Conservation (phyloP, 2,888 invertebrate genomes). For the Ephialtes manifestator region DNA sequence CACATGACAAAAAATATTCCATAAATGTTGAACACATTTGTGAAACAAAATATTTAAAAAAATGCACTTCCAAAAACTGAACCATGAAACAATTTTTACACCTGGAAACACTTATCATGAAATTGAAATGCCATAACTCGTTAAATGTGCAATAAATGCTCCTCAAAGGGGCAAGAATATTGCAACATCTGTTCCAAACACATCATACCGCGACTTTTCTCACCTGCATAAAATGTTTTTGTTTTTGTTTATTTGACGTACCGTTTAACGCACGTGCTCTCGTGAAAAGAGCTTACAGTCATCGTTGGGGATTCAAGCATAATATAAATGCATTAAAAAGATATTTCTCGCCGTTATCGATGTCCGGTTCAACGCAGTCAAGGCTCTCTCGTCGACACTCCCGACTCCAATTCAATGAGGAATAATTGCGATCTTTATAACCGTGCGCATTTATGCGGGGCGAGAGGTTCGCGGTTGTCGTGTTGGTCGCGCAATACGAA, state of each 20-base stretch:
- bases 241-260: background rate
- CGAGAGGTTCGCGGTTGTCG: slow-evolving; percentile 47
- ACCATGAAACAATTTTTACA: no score
- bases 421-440: slow-evolving; percentile 70
- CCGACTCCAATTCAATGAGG: slow-evolving; percentile 66
- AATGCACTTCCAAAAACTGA: no score
- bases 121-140: no score
- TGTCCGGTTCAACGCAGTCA: slow-evolving; percentile 32
- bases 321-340: slow-evolving; percentile 38
- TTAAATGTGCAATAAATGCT: no score
- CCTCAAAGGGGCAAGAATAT: background rate
- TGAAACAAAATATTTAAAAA: no score
- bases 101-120: no score
- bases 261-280: slow-evolving; percentile 22
- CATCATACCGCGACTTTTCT: background rate
- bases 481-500: slow-evolving; percentile 1
- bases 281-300: slow-evolving; percentile 3
- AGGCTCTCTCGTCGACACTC: slow-evolving; percentile 56
- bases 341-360: slow-evolving; percentile 48
- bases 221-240: background rate
- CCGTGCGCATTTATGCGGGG: slow-evolving; percentile 41
- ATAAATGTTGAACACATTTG: no score
- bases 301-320: background rate
- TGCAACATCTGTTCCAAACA: background rate
- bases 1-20: no score